A percentile compares a stretch with the other conserved stretches of the same genome.
phyloP scores from a whole-genome alignment of 2,888 invertebrate species.

The Patella ulyssiponensis region DNA sequence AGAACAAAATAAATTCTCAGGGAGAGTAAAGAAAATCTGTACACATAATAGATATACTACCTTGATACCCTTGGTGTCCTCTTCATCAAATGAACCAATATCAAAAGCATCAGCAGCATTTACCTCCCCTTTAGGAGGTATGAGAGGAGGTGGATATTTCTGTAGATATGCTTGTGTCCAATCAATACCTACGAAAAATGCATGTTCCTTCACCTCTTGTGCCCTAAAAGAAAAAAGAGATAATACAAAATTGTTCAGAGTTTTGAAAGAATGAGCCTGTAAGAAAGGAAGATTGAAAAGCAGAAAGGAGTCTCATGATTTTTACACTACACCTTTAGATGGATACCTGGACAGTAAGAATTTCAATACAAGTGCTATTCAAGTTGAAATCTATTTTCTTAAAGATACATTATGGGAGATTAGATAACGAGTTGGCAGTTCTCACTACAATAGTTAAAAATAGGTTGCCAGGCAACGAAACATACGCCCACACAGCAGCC shows the following conservation, averaged over 20 bases:
- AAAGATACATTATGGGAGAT: no score
- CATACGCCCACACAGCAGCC: no score
- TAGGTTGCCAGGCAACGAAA: no score
- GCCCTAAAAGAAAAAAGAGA: constrained; percentile 77
- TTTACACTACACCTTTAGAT: neutral
- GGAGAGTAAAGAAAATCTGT: neutral
- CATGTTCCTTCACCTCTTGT: constrained; percentile 96
- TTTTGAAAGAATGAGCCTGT: no score
- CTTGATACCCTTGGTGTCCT: constrained; percentile 99
- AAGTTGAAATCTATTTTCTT: no score
- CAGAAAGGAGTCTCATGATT: no score
- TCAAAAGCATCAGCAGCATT: constrained; percentile 99
- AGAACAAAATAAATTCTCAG: neutral
- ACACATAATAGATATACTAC: constrained; percentile 71
- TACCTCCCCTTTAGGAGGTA: constrained; percentile 98
- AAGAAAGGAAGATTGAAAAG: no score
- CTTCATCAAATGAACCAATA: constrained; percentile 99
- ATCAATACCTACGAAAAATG: constrained; percentile 97
- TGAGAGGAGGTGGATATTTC: constrained; percentile 97
- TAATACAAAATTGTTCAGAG: no score
- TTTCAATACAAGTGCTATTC: no score
- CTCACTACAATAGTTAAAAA: no score
- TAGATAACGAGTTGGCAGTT: no score
- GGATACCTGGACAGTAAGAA: neutral
- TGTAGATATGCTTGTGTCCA: constrained; percentile 99